Percentiles rank a stretch among this genome's conserved stretches.
phyloP scores from a whole-genome alignment of 1,140 invertebrate species.

The Homalodisca vitripennis region DNA sequence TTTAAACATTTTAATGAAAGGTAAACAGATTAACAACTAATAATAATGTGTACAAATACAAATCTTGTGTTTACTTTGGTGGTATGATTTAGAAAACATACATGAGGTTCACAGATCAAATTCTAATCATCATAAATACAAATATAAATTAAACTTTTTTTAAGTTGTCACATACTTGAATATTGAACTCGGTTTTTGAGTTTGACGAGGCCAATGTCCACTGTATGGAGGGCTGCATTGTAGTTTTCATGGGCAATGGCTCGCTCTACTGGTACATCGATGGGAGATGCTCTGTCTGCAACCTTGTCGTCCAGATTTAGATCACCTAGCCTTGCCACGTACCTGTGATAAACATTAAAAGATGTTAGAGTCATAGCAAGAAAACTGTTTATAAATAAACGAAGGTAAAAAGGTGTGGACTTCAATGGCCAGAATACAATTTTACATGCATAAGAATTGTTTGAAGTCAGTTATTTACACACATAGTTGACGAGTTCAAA shows the following conservation, averaged over 20 bases:
- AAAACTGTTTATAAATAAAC: too few species aligned
- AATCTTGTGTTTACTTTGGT: background rate
- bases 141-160: too few species aligned
- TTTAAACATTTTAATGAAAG: too few species aligned
- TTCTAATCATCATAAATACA: too few species aligned
- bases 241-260: slow-evolving; percentile 48
- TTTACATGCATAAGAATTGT: too few species aligned
- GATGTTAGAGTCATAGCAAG: too few species aligned
- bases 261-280: slow-evolving; percentile 45
- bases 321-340: slow-evolving; percentile 49
- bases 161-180: slow-evolving; percentile 45
- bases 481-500: too few species aligned
- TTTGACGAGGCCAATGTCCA: slow-evolving; percentile 53
- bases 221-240: slow-evolving; percentile 46
- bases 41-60: background rate
- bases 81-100: background rate
- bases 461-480: too few species aligned
- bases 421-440: too few species aligned
- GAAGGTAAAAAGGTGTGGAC: too few species aligned
- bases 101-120: too few species aligned
- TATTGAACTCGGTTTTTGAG: slow-evolving; percentile 48
- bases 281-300: slow-evolving; percentile 44
- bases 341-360: slow-evolving; percentile 30
- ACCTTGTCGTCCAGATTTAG: slow-evolving; percentile 44
- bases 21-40: background rate